A percentile compares a stretch with the other conserved stretches of the same genome.
Evolutionary conservation across 2,113 vertebrate genomes (phyloP).

Genomic region (Paedocypris sp.): DNA sequence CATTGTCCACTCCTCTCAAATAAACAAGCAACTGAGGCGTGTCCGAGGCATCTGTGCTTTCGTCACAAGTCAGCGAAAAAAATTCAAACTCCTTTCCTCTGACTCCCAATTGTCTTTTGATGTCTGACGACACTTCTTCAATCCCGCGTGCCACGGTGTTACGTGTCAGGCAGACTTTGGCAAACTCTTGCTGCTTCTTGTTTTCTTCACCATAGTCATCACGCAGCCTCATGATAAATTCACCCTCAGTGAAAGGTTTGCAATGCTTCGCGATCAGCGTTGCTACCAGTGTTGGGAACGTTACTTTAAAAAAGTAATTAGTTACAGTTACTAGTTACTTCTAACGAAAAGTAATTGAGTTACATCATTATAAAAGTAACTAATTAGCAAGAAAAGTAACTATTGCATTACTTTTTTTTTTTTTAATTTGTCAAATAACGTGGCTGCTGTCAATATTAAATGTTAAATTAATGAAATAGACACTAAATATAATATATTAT

Average conservation of each 20-base stretch:
- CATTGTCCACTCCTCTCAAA: slow-evolving; percentile 23
- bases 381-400: too few species aligned
- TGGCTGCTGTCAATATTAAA: too few species aligned
- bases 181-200: slow-evolving; percentile 19
- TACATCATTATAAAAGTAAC: too few species aligned
- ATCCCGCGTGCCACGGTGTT: slow-evolving; percentile 26
- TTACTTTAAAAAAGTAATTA: too few species aligned
- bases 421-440: too few species aligned
- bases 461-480: too few species aligned
- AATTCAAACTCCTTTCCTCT: background rate
- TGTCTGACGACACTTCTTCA: slow-evolving; percentile 27
- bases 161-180: slow-evolving; percentile 19
- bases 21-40: background rate
- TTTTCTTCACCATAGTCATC: slow-evolving; percentile 30
- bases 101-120: slow-evolving; percentile 24
- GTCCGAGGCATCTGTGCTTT: background rate
- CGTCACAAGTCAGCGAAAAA: background rate
- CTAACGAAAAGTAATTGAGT: too few species aligned
- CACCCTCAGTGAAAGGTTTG: slow-evolving; percentile 37
- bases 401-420: too few species aligned
- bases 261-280: slow-evolving; percentile 32
- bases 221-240: slow-evolving; percentile 33
- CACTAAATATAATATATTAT: too few species aligned
- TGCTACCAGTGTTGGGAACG: too few species aligned
- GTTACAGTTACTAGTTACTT: too few species aligned